These are phyloP conservation scores for Procapra przewalskii DNA, from an alignment of 2,113 vertebrate genomes.

Conservation along the genomic window DNA sequence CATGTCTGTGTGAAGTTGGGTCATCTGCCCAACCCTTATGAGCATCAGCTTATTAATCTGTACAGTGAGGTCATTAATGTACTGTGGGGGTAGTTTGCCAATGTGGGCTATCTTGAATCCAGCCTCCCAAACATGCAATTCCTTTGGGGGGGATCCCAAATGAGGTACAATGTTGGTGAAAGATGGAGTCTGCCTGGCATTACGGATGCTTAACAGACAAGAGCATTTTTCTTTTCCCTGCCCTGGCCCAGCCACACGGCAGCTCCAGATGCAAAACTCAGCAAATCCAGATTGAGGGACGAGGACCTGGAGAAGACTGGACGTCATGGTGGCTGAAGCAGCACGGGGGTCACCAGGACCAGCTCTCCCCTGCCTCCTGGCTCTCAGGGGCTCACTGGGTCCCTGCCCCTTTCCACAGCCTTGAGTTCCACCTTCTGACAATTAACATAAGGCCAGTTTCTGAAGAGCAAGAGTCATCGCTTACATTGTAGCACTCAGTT, in stretches of 20 bases:
- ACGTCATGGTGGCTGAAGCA: fast-evolving
- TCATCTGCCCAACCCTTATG: too few species aligned
- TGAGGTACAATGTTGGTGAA: neutral
- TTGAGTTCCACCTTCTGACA: neutral
- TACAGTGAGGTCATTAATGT: too few species aligned
- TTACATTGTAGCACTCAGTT: neutral
- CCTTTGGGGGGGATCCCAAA: neutral
- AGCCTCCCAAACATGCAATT: neutral
- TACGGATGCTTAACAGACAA: neutral
- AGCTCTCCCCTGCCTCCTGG: neutral
- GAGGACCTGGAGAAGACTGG: fast-evolving
- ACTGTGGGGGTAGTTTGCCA: neutral
- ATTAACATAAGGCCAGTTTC: neutral
- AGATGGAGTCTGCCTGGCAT: neutral
- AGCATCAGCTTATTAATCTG: neutral
- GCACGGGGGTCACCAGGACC: fast-evolving
- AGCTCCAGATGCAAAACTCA: neutral
- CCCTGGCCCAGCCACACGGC: neutral
- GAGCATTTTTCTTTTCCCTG: neutral
- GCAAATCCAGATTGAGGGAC: neutral
- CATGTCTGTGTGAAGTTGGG: neutral
- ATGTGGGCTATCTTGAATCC: neutral
- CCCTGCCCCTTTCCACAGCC: too few species aligned
- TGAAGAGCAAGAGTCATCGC: too few species aligned
- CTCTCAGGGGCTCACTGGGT: neutral